Evolutionary conservation across 2,888 invertebrate genomes (phyloP).

Genomic region (Asteroscopus sphinx): DNA sequence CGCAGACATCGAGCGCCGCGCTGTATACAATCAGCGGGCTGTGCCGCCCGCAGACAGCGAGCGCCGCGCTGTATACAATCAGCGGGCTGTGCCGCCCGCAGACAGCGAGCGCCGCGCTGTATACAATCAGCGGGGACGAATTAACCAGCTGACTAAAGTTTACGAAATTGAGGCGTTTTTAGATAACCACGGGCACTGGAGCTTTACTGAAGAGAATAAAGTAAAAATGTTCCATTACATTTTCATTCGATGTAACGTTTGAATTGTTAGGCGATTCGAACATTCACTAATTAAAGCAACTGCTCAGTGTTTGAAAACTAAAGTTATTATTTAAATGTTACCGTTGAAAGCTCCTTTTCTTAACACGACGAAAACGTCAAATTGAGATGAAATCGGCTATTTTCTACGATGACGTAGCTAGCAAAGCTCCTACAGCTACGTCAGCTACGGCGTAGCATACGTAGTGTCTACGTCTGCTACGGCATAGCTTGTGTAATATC

Average conservation of each 20-base stretch:
- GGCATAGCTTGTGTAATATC: not conserved
- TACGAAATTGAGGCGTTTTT: conserved; percentile 8
- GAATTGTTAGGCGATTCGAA: not conserved
- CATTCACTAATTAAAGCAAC: not conserved
- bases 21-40: too few species aligned
- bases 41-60: too few species aligned
- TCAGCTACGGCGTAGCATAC: too few species aligned
- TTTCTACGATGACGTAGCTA: conserved; percentile 1
- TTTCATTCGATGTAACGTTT: not conserved
- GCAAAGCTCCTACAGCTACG: not conserved
- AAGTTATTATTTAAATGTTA: too few species aligned
- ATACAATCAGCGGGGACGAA: conserved; percentile 19
- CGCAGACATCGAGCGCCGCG: too few species aligned
- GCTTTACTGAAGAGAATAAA: too few species aligned
- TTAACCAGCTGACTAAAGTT: conserved; percentile 15
- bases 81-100: conserved; percentile 3
- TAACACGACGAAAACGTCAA: too few species aligned
- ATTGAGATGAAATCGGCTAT: not conserved
- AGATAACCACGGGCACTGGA: not conserved
- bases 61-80: too few species aligned
- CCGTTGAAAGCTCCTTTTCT: too few species aligned
- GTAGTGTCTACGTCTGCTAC: not conserved
- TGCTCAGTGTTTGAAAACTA: too few species aligned
- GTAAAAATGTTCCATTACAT: too few species aligned
- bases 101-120: conserved; percentile 1